A percentile compares a stretch with the other conserved stretches of the same genome.
These are phyloP conservation scores for Zosterops lateralis DNA, from an alignment of 2,113 vertebrate genomes.

Conservation along the genomic window DNA sequence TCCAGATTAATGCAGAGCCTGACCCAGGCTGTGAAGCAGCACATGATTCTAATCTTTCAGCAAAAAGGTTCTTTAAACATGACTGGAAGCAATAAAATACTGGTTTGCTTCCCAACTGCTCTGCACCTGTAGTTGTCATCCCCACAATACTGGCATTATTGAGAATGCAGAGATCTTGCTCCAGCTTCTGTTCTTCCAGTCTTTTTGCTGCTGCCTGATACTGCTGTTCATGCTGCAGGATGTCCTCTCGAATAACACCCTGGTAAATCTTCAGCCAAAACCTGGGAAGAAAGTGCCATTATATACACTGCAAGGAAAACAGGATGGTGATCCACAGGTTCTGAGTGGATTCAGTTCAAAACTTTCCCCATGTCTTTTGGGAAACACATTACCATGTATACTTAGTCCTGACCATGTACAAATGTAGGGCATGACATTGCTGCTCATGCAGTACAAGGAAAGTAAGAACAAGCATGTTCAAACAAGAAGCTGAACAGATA, in stretches of 20 bases:
- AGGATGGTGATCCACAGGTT: neutral
- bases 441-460: neutral
- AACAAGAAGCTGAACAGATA: neutral
- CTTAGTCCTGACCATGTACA: neutral
- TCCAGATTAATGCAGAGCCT: neutral
- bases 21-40: neutral
- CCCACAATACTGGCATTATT: constrained; percentile 83
- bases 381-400: neutral
- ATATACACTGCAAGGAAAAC: neutral
- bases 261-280: constrained; percentile 85
- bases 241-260: constrained; percentile 62
- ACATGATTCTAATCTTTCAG: neutral
- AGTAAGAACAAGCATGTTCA: neutral
- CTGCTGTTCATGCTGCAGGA: constrained; percentile 63
- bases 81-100: neutral
- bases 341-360: neutral
- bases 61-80: neutral
- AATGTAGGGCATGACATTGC: neutral
- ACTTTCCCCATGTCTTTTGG: neutral
- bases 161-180: constrained; percentile 81
- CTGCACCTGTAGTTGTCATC: constrained; percentile 90
- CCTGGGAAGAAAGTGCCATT: constrained; percentile 58
- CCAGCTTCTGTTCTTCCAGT: constrained; percentile 80
- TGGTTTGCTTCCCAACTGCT: neutral
- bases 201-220: constrained; percentile 83